phyloP scores from a whole-genome alignment of 2,113 vertebrate species.

The Grantiella picta region DNA sequence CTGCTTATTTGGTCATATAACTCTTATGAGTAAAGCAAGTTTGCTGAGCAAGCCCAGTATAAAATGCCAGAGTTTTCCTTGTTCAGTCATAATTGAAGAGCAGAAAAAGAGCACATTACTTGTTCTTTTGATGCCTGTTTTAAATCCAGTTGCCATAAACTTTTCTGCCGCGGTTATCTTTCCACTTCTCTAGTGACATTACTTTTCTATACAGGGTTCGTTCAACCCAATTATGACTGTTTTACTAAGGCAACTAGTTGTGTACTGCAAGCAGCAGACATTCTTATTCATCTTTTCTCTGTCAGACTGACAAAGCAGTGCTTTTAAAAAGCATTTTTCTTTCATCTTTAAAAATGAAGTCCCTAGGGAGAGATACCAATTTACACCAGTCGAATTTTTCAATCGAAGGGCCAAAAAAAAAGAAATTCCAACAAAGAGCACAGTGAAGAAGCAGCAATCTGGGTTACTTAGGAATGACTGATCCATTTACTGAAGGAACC shows the following conservation, averaged over 20 bases:
- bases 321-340: not conserved
- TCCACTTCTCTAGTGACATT: not conserved
- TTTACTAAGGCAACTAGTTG: not conserved
- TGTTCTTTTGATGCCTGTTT: not conserved
- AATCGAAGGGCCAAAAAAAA: not conserved
- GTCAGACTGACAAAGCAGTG: not conserved
- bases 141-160: not conserved
- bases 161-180: not conserved
- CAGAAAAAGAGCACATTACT: not conserved
- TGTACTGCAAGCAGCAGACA: not conserved
- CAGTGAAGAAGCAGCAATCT: not conserved
- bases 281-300: slow-evolving; percentile 3
- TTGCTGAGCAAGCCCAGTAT: not conserved
- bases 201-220: not conserved
- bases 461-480: not conserved
- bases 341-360: not conserved
- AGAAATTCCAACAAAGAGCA: not conserved
- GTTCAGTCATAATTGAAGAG: not conserved
- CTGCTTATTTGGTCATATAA: not conserved
- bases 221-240: not conserved
- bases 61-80: not conserved
- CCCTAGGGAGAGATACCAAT: not conserved
- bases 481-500: not conserved
- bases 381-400: not conserved
- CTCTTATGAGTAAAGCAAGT: not conserved